Conservation (phyloP, 1,140 invertebrate species). For the Cydia strobilella region DNA sequence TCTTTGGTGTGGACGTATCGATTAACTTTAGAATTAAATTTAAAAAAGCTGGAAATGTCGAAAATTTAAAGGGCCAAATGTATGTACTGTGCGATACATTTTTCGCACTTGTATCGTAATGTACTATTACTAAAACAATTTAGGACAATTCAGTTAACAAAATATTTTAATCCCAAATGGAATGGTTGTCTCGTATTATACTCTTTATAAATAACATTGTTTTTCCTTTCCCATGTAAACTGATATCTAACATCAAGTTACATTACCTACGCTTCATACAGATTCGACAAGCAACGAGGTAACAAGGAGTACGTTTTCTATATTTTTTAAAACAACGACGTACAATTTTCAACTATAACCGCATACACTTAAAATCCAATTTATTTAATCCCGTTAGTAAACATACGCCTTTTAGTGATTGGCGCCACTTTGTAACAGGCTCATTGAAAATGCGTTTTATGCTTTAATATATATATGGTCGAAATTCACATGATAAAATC, state of each 20-base stretch:
- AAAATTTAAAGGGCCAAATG: no score
- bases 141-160: no score
- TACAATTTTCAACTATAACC: neutral
- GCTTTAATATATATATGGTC: neutral
- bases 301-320: neutral
- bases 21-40: no score
- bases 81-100: no score
- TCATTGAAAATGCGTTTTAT: neutral
- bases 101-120: no score
- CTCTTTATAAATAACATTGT: neutral
- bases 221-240: slow-evolving; percentile 19
- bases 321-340: neutral
- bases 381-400: neutral
- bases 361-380: neutral
- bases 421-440: neutral
- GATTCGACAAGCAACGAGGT: slow-evolving; percentile 14
- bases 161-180: neutral
- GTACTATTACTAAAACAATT: no score
- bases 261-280: neutral
- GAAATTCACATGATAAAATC: neutral
- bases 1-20: no score
- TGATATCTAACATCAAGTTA: slow-evolving; percentile 18
- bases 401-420: neutral
- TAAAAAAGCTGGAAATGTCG: no score
- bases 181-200: neutral